These are phyloP conservation scores for Calonectris borealis DNA, from an alignment of 2,113 vertebrate species.

Conservation along the genomic window DNA sequence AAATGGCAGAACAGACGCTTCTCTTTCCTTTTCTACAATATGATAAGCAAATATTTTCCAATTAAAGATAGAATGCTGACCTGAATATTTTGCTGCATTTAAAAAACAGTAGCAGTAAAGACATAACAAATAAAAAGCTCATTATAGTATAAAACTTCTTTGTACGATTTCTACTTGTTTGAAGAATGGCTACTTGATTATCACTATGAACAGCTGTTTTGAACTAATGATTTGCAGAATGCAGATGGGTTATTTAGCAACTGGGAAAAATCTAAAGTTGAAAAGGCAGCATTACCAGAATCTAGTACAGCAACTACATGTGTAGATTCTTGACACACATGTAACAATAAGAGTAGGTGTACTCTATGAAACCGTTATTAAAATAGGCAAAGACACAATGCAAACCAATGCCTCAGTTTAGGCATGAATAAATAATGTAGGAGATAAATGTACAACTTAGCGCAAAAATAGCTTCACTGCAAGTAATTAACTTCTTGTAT, in stretches of 20 bases:
- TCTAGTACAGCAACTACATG: background rate
- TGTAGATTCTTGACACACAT: background rate
- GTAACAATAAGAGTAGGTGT: background rate
- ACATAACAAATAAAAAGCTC: background rate
- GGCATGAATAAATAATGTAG: background rate
- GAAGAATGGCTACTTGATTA: background rate
- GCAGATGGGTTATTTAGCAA: background rate
- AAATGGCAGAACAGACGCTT: background rate
- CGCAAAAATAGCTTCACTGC: background rate
- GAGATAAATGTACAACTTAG: background rate
- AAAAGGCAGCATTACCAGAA: background rate
- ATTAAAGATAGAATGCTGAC: background rate
- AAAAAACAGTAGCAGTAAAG: background rate
- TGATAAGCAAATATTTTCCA: background rate
- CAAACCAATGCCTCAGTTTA: background rate
- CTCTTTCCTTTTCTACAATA: background rate
- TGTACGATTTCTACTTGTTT: background rate
- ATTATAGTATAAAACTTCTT: background rate
- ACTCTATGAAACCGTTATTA: background rate
- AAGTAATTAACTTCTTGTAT: background rate
- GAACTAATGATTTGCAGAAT: background rate
- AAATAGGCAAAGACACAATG: background rate
- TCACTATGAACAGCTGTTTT: background rate
- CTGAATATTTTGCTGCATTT: background rate
- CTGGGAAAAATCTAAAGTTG: background rate